Percentiles rank a stretch among this genome's conserved stretches.
Conservation (phyloP, 1,140 invertebrate species). For the Trachymyrmex cornetzi region DNA sequence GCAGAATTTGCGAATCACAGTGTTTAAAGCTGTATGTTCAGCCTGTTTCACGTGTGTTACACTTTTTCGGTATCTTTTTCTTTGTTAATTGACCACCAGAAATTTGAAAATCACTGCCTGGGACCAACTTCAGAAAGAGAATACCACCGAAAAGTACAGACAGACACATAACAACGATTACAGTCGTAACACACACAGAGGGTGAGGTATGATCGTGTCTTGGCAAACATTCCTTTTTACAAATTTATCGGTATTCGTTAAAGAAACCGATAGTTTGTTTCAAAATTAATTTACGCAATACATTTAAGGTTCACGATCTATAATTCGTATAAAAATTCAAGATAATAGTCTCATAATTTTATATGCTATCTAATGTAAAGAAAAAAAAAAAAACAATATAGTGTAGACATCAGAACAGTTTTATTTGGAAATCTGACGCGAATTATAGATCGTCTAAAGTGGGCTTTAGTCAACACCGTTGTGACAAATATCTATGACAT, state of each 20-base stretch:
- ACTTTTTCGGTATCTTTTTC: conserved; percentile 23
- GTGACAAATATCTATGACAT: neutral
- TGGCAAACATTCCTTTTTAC: conserved; percentile 25
- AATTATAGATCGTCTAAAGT: conserved; percentile 4
- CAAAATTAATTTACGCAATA: neutral
- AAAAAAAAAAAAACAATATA: neutral
- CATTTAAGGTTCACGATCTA: neutral
- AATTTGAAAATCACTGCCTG: conserved; percentile 77
- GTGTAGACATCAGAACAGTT: neutral
- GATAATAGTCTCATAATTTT: neutral
- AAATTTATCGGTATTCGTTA: conserved; percentile 21
- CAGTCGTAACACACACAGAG: conserved; percentile 37
- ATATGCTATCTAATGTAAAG: neutral
- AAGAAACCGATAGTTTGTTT: conserved; percentile 7
- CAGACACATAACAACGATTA: conserved; percentile 84
- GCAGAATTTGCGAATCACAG: conserved; percentile 10
- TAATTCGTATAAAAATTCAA: neutral
- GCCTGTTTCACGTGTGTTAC: conserved; percentile 13
- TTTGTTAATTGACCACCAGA: conserved; percentile 68
- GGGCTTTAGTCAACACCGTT: neutral
- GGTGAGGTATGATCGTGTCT: conserved; percentile 31
- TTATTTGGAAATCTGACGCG: neutral
- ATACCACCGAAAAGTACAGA: conserved; percentile 80
- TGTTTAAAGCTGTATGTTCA: conserved; percentile 23
- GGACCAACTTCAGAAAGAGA: conserved; percentile 81